phyloP scores from a whole-genome alignment of 1,140 invertebrate species.

The Caenorhabditis remanei region DNA sequence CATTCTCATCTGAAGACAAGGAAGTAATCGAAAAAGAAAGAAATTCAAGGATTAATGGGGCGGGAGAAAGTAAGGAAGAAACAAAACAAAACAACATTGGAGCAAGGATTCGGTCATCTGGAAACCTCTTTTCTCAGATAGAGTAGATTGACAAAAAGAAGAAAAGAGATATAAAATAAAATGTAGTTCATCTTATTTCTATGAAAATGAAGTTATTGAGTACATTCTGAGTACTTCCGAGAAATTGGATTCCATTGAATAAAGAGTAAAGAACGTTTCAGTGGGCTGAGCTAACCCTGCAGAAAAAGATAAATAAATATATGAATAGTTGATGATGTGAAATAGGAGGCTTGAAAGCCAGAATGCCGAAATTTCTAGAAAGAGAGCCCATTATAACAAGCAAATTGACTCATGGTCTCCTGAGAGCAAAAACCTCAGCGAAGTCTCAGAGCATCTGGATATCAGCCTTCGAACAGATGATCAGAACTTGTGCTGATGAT shows the following conservation, averaged over 20 bases:
- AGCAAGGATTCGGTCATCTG: constrained; percentile 40
- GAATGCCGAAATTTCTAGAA: neutral
- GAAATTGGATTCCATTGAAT: neutral
- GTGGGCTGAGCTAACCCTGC: neutral
- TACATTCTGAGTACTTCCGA: neutral
- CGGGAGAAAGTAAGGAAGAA: neutral
- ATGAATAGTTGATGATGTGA: constrained; percentile 14
- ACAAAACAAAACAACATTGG: neutral
- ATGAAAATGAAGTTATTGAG: constrained; percentile 1
- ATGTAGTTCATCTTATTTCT: neutral
- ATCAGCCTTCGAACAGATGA: constrained; percentile 10
- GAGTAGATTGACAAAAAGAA: neutral
- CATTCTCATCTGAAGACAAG: neutral
- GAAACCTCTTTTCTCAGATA: neutral
- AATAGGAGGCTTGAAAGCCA: neutral
- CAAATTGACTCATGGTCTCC: constrained; percentile 27
- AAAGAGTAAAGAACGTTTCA: constrained; percentile 30
- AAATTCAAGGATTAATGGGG: constrained; percentile 38
- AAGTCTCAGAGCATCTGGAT: constrained; percentile 5
- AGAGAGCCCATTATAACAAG: neutral
- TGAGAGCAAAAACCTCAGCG: neutral
- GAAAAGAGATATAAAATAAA: neutral
- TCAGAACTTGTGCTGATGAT: constrained; percentile 37
- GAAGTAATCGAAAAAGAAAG: neutral
- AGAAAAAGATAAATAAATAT: constrained; percentile 11